Evolutionary conservation across 2,113 vertebrate genomes (phyloP).

Genomic region (Oncorhynchus gorbuscha): DNA sequence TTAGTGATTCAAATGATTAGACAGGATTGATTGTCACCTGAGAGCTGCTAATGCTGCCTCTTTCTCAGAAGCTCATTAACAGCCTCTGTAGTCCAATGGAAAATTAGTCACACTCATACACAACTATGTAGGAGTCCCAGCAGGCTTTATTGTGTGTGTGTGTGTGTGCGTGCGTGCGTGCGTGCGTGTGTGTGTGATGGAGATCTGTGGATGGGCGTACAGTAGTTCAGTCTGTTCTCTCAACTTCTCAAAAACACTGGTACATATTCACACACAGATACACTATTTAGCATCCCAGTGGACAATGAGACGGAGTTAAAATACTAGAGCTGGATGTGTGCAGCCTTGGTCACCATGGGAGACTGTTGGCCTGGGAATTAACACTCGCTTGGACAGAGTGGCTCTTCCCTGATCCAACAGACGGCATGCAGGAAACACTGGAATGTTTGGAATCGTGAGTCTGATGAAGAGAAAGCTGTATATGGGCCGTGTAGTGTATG

Average conservation of each 20-base stretch:
- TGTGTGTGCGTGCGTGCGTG: conserved; percentile 6
- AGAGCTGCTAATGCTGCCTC: conserved; percentile 45
- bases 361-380: neutral
- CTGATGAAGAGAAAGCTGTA: no score
- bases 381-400: conserved; percentile 10
- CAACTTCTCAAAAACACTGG: neutral
- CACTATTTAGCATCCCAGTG: neutral
- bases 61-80: no score
- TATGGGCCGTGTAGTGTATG: no score
- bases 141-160: neutral
- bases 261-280: conserved; percentile 2
- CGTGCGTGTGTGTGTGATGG: neutral
- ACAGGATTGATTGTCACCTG: conserved; percentile 43
- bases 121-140: neutral
- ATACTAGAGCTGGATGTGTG: neutral
- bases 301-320: neutral
- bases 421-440: conserved; percentile 23
- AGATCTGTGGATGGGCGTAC: neutral
- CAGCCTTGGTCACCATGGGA: neutral
- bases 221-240: neutral
- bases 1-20: conserved; percentile 33
- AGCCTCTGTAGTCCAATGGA: neutral
- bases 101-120: neutral
- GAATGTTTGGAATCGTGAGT: conserved; percentile 20
- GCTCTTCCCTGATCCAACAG: conserved; percentile 26